Evolutionary conservation across 2,797 vertebrate genomes (phyloP), one percentile per base, ranked within the genome.

Genomic region (Chromobotia macracanthus): DNA sequence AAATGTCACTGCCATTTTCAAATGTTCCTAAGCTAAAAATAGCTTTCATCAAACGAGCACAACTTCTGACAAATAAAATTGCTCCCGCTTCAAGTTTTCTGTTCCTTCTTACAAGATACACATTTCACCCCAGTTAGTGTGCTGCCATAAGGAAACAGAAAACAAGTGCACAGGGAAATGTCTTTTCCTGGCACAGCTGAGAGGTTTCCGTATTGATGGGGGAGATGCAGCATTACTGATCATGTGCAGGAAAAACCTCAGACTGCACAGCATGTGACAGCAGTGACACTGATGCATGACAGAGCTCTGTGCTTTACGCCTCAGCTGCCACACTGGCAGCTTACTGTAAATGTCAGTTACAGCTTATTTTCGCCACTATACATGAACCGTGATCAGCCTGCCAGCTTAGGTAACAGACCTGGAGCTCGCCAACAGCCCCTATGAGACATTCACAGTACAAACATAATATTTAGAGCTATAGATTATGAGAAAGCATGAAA

Each of bases 231-330:
- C 31, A 64, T 77, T 38, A 61, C 41, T 51, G 23, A 78, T 19
- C 19, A 51, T 70, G 28, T 70, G 50, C 41, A 41, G 25, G 31
- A 56, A 28, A 44, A 67, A 58, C 28, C 53, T 60, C 18, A 38
- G 31, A 80, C 44, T 69, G 16, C 19, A 60, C 28, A 44, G 31
- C 2, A 23, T 63, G 10, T 53, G 76, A 78, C 56, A 71, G 69
- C 69, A 41, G 25, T 61, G 75, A 82, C 55, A 73, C 60, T 79
- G 75, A 74, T 69, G 70, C 68, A 41, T 63, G 61, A 66, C 79
- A 70, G 56, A 76, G 63, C n/a, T 67, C 44, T 50, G 46, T 1
- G 35, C 41, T 77, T 72, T 12, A 13, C 23, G 63, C 75, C 46
- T 78, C 55, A 68, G 1, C 70, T 55, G 64, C 15, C 46, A 63